Evolutionary conservation across 2,888 invertebrate genomes (phyloP).

Genomic region (Drosophila affinis): DNA sequence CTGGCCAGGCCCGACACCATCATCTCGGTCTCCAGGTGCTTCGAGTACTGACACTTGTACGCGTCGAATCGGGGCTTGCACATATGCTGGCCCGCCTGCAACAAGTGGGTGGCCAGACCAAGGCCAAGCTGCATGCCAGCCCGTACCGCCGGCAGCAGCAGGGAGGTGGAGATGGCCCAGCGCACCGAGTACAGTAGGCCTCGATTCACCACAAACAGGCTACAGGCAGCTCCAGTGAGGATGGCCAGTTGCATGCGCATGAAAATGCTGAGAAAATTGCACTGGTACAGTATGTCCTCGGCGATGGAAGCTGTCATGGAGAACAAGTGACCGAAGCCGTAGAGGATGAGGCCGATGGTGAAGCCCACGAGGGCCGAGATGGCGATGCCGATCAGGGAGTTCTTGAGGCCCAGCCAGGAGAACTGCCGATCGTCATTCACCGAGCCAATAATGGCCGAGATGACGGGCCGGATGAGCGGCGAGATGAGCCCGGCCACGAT

Average conservation of each 20-base stretch:
- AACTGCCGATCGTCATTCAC: neutral
- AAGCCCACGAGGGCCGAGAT: neutral
- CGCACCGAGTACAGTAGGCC: neutral
- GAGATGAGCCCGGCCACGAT: neutral
- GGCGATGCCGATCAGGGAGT: neutral
- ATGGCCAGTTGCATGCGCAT: neutral
- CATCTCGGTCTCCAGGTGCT: neutral
- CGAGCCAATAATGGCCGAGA: neutral
- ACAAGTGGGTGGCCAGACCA: neutral
- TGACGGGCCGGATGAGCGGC: neutral
- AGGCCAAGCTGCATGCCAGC: neutral
- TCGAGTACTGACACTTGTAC: neutral
- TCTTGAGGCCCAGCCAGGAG: neutral
- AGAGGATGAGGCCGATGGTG: neutral
- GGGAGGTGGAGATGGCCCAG: neutral
- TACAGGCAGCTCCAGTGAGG: neutral
- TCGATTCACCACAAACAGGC: fast-evolving
- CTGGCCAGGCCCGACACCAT: neutral
- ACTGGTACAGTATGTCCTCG: neutral
- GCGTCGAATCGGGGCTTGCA: neutral
- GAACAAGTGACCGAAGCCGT: neutral
- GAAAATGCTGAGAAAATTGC: neutral
- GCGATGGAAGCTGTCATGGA: neutral
- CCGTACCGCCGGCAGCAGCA: neutral
- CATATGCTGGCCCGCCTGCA: neutral